Base-by-base conservation (phyloP, 2,888 invertebrate species). In the Linyphia triangularis region DNA sequence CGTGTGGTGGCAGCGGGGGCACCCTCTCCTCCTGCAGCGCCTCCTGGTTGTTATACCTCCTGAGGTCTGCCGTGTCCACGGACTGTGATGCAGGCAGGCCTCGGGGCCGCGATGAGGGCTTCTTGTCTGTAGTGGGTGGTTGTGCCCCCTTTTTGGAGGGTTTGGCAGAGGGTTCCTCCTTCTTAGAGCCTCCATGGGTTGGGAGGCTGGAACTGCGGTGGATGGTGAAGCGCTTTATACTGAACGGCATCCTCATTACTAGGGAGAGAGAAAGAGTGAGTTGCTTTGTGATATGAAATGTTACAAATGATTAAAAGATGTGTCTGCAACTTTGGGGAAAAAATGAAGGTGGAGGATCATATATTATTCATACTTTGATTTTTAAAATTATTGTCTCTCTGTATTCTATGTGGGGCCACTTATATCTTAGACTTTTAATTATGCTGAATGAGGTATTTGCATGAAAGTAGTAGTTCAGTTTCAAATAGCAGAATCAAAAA, bases 211-310 rank as follows among this genome's bases (percentile, higher is more conserved):
- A 86, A 70, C 90, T 90, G 51, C 91, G 89, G 84, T 91, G 89
- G 61, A 91, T 88, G 7, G 90, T 89, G 70, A 90, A 89, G 75
- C 90, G 85, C 67, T 89, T 90, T 40, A 91, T 91, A 43, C 90
- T 90, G 72, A 91, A 91, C 79, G 91, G 91, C 91, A 91, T 91
- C 77, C 81, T 89, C 89, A 84, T 84, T 65, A 83, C 84, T 78
- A 37, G 4, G 40, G 51, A 26, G 40, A 43, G n/a, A 22, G 30
- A 10, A 72, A 26, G 28, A 72, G 9, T 7, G 9, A 28, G n/a
- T n/a, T n/a, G n/a, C n/a, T n/a, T n/a, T n/a, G n/a, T n/a, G n/a
- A n/a, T n/a, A n/a, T n/a, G n/a, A n/a, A n/a, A n/a, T n/a, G n/a
- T n/a, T n/a, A n/a, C n/a, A n/a, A n/a, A n/a, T n/a, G n/a, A n/a